These are phyloP conservation scores for Chiridota heheva DNA, from an alignment of 35 echinoderm and acorn worm species.

Conservation along the genomic window DNA sequence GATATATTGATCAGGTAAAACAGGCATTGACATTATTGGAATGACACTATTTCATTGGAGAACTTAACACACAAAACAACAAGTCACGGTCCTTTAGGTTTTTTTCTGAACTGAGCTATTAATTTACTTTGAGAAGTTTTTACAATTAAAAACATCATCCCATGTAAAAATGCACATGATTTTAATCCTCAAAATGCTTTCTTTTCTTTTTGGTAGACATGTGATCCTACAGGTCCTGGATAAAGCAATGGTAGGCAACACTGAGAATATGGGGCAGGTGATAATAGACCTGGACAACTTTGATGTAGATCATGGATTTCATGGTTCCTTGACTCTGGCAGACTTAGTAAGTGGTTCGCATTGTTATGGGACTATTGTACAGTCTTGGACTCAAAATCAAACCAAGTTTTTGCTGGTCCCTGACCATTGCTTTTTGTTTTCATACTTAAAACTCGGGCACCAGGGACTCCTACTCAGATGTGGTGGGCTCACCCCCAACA, in stretches of 20 bases:
- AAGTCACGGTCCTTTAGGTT: too few relatives aligned
- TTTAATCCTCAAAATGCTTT: too few relatives aligned
- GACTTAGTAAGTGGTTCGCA: slow-evolving; percentile 66
- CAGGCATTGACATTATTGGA: too few relatives aligned
- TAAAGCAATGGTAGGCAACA: slow-evolving; percentile 75
- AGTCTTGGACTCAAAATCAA: neutral
- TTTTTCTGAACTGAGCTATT: too few relatives aligned
- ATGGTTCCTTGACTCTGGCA: slow-evolving; percentile 70
- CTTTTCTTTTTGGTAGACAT: slow-evolving; percentile 56
- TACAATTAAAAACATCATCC: too few relatives aligned
- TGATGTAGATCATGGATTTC: slow-evolving; percentile 65
- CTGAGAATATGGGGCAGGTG: slow-evolving; percentile 85
- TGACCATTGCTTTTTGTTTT: neutral
- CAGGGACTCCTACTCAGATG: neutral
- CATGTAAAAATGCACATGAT: too few relatives aligned
- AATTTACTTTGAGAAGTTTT: too few relatives aligned
- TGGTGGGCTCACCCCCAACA: neutral
- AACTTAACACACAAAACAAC: too few relatives aligned
- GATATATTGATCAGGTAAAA: too few relatives aligned
- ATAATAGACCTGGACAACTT: slow-evolving; percentile 84
- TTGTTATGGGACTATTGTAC: too few relatives aligned
- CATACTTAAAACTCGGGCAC: neutral
- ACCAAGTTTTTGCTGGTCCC: neutral
- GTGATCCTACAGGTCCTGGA: slow-evolving; percentile 85
- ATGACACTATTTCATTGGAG: too few relatives aligned